A percentile compares a stretch with the other conserved stretches of the same genome.
Evolutionary conservation across 1,140 invertebrate genomes (phyloP).

Genomic region (Calliphora vicina): DNA sequence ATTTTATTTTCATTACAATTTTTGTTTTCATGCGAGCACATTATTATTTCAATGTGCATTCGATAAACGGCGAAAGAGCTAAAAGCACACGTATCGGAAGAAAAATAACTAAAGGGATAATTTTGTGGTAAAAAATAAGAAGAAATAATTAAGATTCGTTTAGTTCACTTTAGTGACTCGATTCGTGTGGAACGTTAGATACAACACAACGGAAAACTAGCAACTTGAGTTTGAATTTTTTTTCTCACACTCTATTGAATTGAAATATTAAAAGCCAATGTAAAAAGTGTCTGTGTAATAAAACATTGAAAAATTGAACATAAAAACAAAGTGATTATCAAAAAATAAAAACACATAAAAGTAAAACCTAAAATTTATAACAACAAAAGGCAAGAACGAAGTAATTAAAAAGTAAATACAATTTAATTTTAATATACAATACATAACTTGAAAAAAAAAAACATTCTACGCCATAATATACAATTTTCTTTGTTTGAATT

Average conservation of each 20-base stretch:
- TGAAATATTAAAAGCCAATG: neutral
- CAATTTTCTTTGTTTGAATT: too few relatives aligned
- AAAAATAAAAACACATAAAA: neutral
- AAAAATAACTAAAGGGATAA: too few relatives aligned
- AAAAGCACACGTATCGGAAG: too few relatives aligned
- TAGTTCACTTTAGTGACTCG: constrained; percentile 42
- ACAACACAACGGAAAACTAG: neutral
- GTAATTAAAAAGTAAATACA: too few relatives aligned
- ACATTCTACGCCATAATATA: too few relatives aligned
- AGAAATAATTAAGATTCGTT: constrained; percentile 5
- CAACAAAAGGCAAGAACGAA: neutral
- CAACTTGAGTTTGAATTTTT: constrained; percentile 26
- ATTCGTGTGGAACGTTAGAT: constrained; percentile 29
- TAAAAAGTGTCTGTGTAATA: constrained; percentile 1
- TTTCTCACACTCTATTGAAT: constrained; percentile 6
- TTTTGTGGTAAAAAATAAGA: too few relatives aligned
- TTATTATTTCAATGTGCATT: too few relatives aligned
- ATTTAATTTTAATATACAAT: too few relatives aligned
- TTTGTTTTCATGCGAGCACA: too few relatives aligned
- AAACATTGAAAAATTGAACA: neutral
- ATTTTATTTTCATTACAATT: too few relatives aligned
- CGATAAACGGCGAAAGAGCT: too few relatives aligned
- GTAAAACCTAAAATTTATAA: neutral
- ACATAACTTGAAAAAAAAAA: too few relatives aligned
- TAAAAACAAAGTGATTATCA: neutral